Conservation (phyloP, 2,797 vertebrate genomes). For the Epinephelus awoara region DNA sequence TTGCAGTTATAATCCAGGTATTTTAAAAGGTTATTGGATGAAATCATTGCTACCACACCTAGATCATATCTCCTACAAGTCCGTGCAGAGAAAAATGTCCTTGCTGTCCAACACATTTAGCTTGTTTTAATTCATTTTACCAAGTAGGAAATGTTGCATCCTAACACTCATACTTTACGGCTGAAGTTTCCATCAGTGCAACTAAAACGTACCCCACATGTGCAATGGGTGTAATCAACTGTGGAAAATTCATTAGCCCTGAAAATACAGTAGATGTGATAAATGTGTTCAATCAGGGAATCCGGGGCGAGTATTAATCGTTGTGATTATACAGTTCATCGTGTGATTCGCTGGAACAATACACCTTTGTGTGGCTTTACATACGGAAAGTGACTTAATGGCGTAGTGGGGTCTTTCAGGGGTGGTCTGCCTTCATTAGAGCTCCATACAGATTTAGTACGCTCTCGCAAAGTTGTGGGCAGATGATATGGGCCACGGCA, state of each 20-base stretch:
- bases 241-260: constrained; percentile 32
- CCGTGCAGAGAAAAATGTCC: neutral
- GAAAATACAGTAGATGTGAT: constrained; percentile 31
- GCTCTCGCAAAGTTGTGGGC: constrained; percentile 42
- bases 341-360: constrained; percentile 61
- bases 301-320: constrained; percentile 19
- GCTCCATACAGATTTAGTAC: constrained; percentile 46
- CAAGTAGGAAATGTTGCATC: constrained; percentile 1
- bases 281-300: constrained; percentile 36
- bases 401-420: constrained; percentile 59
- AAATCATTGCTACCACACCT: constrained; percentile 26
- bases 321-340: constrained; percentile 17
- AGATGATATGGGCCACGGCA: constrained; percentile 49
- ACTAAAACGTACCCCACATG: neutral
- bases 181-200: neutral
- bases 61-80: constrained; percentile 18
- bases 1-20: constrained; percentile 38
- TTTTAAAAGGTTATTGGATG: constrained; percentile 50
- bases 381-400: constrained; percentile 67
- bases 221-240: constrained; percentile 11
- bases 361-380: constrained; percentile 71
- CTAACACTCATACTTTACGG: neutral
- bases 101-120: neutral
- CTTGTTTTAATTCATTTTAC: neutral
- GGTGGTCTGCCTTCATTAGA: constrained; percentile 77